phyloP scores from a whole-genome alignment of 2,888 invertebrate species.

The Theodoxus fluviatilis region DNA sequence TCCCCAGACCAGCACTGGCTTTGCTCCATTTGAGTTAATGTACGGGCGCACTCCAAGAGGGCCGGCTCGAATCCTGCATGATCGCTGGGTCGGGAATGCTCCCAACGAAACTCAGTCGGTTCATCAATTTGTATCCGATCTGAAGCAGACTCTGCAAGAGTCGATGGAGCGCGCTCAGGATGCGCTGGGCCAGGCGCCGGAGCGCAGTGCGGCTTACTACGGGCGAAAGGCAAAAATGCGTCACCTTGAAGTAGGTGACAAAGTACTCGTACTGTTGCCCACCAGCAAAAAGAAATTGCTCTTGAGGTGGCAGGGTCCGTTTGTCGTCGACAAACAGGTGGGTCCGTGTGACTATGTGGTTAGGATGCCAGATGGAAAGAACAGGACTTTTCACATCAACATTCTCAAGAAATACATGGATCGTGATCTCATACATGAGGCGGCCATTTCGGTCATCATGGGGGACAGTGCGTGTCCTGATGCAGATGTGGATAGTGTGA shows the following conservation, averaged over 20 bases:
- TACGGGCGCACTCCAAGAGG: constrained; percentile 34
- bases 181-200: constrained; percentile 23
- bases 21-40: constrained; percentile 36
- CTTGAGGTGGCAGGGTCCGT: constrained; percentile 35
- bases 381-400: constrained; percentile 18
- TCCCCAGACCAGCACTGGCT: constrained; percentile 18
- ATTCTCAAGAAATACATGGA: constrained; percentile 12
- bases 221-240: constrained; percentile 31
- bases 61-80: constrained; percentile 30
- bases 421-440: too few species aligned
- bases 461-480: too few species aligned
- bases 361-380: constrained; percentile 28
- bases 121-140: constrained; percentile 37
- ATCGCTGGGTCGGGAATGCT: constrained; percentile 32
- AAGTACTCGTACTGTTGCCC: constrained; percentile 36
- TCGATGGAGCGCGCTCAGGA: constrained; percentile 33
- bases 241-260: constrained; percentile 31
- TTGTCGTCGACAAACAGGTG: constrained; percentile 25
- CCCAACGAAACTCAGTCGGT: constrained; percentile 29
- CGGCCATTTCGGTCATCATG: not conserved
- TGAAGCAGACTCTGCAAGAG: constrained; percentile 32
- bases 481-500: too few species aligned
- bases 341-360: constrained; percentile 30
- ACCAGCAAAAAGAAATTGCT: constrained; percentile 39
- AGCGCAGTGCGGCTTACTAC: constrained; percentile 29